Conservation (phyloP, 2,797 vertebrate genomes). For the Chrysolophus pictus region DNA sequence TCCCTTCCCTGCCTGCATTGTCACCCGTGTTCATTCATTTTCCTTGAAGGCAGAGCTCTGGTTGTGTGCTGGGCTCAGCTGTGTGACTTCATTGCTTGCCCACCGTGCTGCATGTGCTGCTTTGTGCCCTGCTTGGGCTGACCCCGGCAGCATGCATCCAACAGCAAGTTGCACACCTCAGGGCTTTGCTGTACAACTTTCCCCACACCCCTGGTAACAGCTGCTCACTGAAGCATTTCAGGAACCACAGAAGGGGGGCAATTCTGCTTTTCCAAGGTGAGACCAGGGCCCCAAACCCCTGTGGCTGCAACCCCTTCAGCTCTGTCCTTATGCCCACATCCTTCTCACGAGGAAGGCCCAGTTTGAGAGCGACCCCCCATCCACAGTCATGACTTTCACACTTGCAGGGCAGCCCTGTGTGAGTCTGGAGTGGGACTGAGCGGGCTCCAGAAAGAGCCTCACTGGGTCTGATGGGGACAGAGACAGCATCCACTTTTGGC, state of each 20-base stretch:
- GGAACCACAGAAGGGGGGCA: fast-evolving
- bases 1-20: background rate
- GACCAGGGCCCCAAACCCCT: background rate
- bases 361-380: fast-evolving
- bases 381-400: background rate
- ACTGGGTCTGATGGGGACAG: background rate
- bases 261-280: background rate
- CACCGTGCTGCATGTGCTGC: too few relatives aligned
- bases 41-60: background rate
- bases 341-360: background rate
- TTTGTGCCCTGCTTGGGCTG: background rate
- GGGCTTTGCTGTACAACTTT: background rate
- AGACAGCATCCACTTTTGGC: background rate
- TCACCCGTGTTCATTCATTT: fast-evolving
- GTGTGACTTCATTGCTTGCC: too few relatives aligned
- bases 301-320: background rate
- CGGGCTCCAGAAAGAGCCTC: background rate
- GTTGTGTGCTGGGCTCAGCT: fast-evolving
- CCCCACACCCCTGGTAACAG: background rate
- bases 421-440: background rate
- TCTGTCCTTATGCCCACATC: background rate
- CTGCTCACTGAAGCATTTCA: background rate
- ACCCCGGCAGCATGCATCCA: background rate
- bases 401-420: background rate
- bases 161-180: fast-evolving